These are phyloP conservation scores for Cydia strobilella DNA, from an alignment of 1,140 invertebrate species.

Conservation along the genomic window DNA sequence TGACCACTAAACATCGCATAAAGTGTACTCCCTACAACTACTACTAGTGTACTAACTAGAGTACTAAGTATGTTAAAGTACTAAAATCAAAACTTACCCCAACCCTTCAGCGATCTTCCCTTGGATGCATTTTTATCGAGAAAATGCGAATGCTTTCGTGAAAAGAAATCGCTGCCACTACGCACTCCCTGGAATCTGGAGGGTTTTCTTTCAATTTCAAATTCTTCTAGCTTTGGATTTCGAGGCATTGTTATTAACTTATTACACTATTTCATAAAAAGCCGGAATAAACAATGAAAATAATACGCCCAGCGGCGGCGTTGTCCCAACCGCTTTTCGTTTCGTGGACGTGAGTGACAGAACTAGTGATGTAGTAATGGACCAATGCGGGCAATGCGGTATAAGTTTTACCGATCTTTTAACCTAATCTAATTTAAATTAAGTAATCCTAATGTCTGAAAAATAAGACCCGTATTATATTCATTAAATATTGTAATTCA, in stretches of 20 bases:
- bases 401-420: not conserved
- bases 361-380: not conserved
- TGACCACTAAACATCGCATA: constrained; percentile 32
- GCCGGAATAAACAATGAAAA: constrained; percentile 33
- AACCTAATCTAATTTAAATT: not conserved
- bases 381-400: not conserved
- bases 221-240: constrained; percentile 59
- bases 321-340: constrained; percentile 15
- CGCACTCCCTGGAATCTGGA: constrained; percentile 44
- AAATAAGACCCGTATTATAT: not conserved
- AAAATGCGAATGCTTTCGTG: constrained; percentile 27
- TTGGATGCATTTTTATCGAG: constrained; percentile 19
- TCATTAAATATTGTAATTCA: not conserved
- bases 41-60: not conserved
- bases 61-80: not conserved
- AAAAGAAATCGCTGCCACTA: constrained; percentile 81
- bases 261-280: constrained; percentile 26
- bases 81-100: constrained; percentile 83
- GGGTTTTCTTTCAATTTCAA: constrained; percentile 64
- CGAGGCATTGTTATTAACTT: constrained; percentile 46
- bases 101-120: constrained; percentile 86
- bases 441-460: not conserved
- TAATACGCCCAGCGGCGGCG: constrained; percentile 34
- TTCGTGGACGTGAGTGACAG: constrained; percentile 32
- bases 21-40: not conserved